phyloP scores from a whole-genome alignment of 2,888 invertebrate genomes.

The Ferdinandea cuprea region DNA sequence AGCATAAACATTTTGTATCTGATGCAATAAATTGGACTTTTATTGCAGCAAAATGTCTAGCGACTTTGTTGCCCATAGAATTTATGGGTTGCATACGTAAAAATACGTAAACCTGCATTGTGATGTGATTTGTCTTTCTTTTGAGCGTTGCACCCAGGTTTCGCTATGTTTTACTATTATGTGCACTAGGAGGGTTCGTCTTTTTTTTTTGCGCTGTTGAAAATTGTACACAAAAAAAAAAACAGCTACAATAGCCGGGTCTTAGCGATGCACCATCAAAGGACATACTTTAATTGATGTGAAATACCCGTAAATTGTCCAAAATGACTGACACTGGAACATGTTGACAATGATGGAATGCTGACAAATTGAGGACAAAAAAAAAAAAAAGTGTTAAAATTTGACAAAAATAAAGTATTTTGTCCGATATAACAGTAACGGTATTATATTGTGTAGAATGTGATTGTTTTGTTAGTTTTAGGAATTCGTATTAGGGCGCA shows the following conservation, averaged over 20 bases:
- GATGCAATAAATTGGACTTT: conserved; percentile 75
- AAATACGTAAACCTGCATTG: conserved; percentile 74
- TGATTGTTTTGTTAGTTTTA: conserved; percentile 63
- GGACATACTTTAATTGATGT: conserved; percentile 70
- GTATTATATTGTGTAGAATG: background rate
- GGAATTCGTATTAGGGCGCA: conserved; percentile 2
- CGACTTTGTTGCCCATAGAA: conserved; percentile 73
- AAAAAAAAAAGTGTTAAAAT: conserved; percentile 15
- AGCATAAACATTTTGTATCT: conserved; percentile 74
- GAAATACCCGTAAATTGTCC: conserved; percentile 70
- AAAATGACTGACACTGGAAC: conserved; percentile 64
- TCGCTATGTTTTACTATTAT: conserved; percentile 48
- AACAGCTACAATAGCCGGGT: conserved; percentile 32
- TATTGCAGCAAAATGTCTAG: conserved; percentile 75
- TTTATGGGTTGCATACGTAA: conserved; percentile 74
- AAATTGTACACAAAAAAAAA: conserved; percentile 20
- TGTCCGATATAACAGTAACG: conserved; percentile 21
- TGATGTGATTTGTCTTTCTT: conserved; percentile 75
- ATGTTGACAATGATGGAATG: conserved; percentile 72
- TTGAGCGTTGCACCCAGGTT: conserved; percentile 73
- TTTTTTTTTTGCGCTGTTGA: background rate
- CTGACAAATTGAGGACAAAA: conserved; percentile 27
- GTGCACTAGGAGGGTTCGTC: conserved; percentile 32
- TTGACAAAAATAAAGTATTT: background rate
- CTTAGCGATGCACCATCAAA: conserved; percentile 47